These are phyloP conservation scores for Aviceda subcristata DNA, from an alignment of 2,113 vertebrate species.

Conservation along the genomic window DNA sequence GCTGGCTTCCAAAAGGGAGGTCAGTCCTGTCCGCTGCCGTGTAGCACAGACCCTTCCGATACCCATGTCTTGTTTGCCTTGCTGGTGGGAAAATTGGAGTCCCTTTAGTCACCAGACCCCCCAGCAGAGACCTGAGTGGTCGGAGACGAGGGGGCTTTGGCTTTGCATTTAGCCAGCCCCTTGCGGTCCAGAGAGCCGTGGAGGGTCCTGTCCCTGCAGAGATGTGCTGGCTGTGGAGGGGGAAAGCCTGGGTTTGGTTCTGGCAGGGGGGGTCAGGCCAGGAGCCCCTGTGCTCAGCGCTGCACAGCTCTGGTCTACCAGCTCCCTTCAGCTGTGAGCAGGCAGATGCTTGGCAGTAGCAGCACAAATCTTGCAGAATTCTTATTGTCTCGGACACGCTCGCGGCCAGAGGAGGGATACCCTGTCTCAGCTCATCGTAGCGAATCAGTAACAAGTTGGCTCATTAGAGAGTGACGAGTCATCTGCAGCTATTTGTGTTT, in stretches of 20 bases:
- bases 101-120: not conserved
- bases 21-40: not conserved
- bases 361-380: not conserved
- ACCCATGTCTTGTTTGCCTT: fast-evolving
- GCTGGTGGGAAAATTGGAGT: fast-evolving
- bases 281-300: not conserved
- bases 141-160: fast-evolving
- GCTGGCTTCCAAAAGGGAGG: conserved; percentile 79
- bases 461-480: not conserved
- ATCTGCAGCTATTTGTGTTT: conserved; percentile 19
- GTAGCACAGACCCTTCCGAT: fast-evolving
- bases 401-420: not conserved
- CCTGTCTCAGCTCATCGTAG: not conserved
- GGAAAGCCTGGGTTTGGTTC: not conserved
- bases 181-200: fast-evolving
- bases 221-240: not conserved
- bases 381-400: not conserved
- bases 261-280: not conserved
- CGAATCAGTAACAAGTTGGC: not conserved
- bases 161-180: not conserved
- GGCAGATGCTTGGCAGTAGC: not conserved
- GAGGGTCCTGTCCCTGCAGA: fast-evolving
- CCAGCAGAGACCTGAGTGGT: not conserved
- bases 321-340: not conserved
- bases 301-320: fast-evolving